Conservation (phyloP, 2,113 vertebrate genomes). For the Elephas maximus region DNA sequence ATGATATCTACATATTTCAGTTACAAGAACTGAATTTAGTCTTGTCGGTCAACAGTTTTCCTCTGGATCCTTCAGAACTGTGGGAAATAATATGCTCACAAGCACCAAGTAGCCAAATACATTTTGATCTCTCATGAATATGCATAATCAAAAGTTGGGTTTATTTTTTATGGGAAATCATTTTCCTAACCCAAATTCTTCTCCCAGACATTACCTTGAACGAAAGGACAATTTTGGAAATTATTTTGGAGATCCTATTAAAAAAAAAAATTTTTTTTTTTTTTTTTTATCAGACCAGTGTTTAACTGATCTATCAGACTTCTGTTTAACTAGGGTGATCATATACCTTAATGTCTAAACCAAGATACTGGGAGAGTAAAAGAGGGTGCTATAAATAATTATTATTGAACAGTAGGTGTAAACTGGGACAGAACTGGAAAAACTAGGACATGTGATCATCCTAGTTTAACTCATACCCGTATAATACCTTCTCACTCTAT, state of each 20-base stretch:
- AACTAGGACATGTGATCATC: neutral
- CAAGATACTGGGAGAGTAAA: neutral
- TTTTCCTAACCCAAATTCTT: neutral
- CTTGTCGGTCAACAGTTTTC: neutral
- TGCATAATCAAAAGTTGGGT: neutral
- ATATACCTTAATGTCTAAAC: neutral
- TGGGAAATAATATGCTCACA: neutral
- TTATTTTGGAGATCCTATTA: neutral
- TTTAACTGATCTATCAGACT: neutral
- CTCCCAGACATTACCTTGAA: neutral
- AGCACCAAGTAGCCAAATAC: neutral
- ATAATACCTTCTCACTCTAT: neutral
- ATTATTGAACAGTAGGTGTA: neutral
- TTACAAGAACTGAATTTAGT: neutral
- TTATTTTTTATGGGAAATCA: neutral
- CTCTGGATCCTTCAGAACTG: neutral
- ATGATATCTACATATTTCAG: neutral
- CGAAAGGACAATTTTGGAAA: neutral
- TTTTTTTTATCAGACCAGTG: neutral
- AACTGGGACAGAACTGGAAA: neutral
- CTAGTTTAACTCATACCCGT: neutral
- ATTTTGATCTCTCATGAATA: neutral
- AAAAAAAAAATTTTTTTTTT: too few relatives aligned
- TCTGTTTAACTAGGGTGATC: neutral
- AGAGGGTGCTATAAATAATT: neutral